Evolutionary conservation across 2,888 invertebrate genomes (phyloP), one percentile per base, ranked within the genome.

Genomic region (Phengaris alcon): DNA sequence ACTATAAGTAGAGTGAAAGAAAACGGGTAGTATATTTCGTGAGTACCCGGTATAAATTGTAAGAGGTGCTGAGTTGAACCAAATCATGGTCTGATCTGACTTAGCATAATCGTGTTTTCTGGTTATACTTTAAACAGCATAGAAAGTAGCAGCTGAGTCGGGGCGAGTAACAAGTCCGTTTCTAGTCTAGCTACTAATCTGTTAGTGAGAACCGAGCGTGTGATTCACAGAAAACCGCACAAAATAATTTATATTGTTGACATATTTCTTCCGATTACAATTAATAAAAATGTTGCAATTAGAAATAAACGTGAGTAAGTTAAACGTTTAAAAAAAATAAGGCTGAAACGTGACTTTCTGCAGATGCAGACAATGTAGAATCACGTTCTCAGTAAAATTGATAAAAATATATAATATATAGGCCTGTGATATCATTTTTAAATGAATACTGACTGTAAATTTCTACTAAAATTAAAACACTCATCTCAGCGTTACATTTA

Each of bases 331-430:
- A 64, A 64, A 59, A 59, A 59, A 64, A 13, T 13, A 2, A 44
- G 64, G 6, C 13, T 64, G 6, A 64, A 64, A 64, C 64, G 64
- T 64, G 64, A 64, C 64, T 64, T 64, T 13, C 64, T 35, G 64
- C 35, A 64, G 12, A 64, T 64, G 35, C 35, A 64, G 12, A 13
- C 7, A 35, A 44, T 6, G 35, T 9, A 44, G 2, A 44, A 44
- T 64, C 64, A 64, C 64, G 64, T 64, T 64, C 64, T 44, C 0
- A 64, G 10, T 44, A 35, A 13, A 35, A 44, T 64, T 35, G 12
- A 64, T 44, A 44, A 64, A 35, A 35, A 13, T 52, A 13, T 52
- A 59, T 9, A 59, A 4, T 3, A 15, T 15, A 15, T 15, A 3
- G 15, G 15, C 6, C 8, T 48, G 48, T 35, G 22, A 57, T 55